Evolutionary conservation across 2,113 vertebrate genomes (phyloP).

Genomic region (Ameiurus melas): DNA sequence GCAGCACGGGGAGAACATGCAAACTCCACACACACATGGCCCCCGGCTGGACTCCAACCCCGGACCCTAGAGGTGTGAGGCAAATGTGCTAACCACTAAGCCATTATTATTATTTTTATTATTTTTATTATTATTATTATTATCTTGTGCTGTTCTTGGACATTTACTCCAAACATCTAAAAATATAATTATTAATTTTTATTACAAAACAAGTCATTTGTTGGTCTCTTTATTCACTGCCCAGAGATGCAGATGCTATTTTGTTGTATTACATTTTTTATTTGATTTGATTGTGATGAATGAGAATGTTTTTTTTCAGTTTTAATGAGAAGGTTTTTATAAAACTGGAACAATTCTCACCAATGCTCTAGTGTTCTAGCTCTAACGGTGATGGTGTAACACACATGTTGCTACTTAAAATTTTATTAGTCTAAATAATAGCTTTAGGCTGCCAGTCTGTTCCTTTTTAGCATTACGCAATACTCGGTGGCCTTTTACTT

Average conservation of each 20-base stretch:
- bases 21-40: too few relatives aligned
- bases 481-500: neutral
- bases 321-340: neutral
- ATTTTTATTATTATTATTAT: too few relatives aligned
- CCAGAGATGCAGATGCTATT: neutral
- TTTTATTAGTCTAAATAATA: neutral
- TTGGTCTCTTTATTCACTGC: slow-evolving; percentile 1
- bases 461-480: neutral
- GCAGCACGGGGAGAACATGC: too few relatives aligned
- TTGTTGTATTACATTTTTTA: neutral
- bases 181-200: neutral
- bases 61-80: too few relatives aligned
- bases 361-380: neutral
- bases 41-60: too few relatives aligned
- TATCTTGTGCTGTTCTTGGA: too few relatives aligned
- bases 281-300: neutral
- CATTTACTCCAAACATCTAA: too few relatives aligned
- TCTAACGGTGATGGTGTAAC: neutral
- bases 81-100: too few relatives aligned
- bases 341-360: neutral
- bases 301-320: neutral
- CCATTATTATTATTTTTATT: too few relatives aligned
- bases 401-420: neutral
- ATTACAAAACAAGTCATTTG: neutral
- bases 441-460: neutral